Conservation (phyloP, 2,888 invertebrate genomes). For the Cheilosia vernalis region DNA sequence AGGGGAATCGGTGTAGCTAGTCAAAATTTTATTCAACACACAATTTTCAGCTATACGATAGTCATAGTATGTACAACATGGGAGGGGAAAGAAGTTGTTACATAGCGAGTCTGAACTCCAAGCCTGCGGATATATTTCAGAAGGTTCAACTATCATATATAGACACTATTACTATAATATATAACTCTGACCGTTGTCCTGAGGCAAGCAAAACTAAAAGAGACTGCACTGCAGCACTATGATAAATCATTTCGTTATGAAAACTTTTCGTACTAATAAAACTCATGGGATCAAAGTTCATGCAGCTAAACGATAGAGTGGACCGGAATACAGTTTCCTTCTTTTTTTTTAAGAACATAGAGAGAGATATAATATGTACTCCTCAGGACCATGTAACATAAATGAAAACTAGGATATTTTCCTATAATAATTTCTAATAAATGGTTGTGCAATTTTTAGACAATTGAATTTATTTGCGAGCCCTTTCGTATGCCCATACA, state of each 20-base stretch:
- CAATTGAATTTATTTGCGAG: constrained; percentile 60
- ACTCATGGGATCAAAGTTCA: constrained; percentile 75
- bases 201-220: constrained; percentile 70
- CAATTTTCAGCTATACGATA: constrained; percentile 46
- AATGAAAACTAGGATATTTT: constrained; percentile 57
- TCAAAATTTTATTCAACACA: constrained; percentile 64
- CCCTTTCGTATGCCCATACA: neutral
- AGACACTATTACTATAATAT: constrained; percentile 66
- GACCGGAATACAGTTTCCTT: constrained; percentile 56
- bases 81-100: constrained; percentile 50
- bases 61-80: constrained; percentile 7
- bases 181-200: constrained; percentile 70
- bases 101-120: constrained; percentile 61
- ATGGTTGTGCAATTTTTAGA: constrained; percentile 57
- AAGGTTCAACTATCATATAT: constrained; percentile 62
- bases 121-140: constrained; percentile 66
- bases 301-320: constrained; percentile 71
- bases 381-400: constrained; percentile 34
- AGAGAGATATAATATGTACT: constrained; percentile 21
- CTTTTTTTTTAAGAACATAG: constrained; percentile 44
- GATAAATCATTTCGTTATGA: constrained; percentile 75
- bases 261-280: constrained; percentile 73
- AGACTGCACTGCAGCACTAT: constrained; percentile 73
- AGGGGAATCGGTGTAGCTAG: constrained; percentile 26
- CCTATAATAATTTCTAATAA: constrained; percentile 56